Conservation (phyloP, 1,140 invertebrate species). For the Pristionchus pacificus region DNA sequence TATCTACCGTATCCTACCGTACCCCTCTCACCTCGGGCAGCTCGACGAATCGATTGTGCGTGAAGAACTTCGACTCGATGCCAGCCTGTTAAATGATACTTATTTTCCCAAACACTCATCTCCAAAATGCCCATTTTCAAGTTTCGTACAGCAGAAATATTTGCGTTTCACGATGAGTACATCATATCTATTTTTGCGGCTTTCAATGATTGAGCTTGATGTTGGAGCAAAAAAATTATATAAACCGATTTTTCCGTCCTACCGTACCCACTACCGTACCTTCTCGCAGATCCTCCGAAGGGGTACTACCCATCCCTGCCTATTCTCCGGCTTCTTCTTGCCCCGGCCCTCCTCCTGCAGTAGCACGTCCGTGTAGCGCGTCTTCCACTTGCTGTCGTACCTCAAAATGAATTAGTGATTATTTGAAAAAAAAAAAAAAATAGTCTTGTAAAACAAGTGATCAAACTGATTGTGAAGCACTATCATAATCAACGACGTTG, state of each 20-base stretch:
- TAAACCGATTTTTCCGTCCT: too few relatives aligned
- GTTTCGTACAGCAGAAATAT: too few relatives aligned
- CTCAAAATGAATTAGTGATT: not conserved
- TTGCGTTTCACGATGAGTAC: too few relatives aligned
- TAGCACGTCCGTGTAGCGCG: conserved; percentile 16
- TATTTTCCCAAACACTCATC: too few relatives aligned
- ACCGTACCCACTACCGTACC: conserved; percentile 1
- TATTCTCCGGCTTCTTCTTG: conserved; percentile 14
- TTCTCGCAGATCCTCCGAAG: conserved; percentile 25
- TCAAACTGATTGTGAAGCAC: conserved; percentile 19
- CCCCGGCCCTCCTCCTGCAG: conserved; percentile 15
- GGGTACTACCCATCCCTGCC: conserved; percentile 28
- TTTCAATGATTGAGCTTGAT: too few relatives aligned
- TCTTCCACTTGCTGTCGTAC: conserved; percentile 30
- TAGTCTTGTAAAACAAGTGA: conserved; percentile 13
- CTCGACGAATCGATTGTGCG: conserved; percentile 17
- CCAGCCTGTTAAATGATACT: conserved; percentile 12
- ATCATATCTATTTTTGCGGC: too few relatives aligned
- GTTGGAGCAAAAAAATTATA: too few relatives aligned
- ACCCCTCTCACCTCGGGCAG: conserved; percentile 6
- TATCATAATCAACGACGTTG: conserved; percentile 6
- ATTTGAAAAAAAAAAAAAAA: not conserved
- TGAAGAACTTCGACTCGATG: conserved; percentile 20
- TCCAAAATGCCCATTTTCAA: too few relatives aligned
- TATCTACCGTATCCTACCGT: too few relatives aligned